Base-by-base conservation (phyloP, 92 coral and sea anemone species). In the Epizoanthus stellaris region DNA sequence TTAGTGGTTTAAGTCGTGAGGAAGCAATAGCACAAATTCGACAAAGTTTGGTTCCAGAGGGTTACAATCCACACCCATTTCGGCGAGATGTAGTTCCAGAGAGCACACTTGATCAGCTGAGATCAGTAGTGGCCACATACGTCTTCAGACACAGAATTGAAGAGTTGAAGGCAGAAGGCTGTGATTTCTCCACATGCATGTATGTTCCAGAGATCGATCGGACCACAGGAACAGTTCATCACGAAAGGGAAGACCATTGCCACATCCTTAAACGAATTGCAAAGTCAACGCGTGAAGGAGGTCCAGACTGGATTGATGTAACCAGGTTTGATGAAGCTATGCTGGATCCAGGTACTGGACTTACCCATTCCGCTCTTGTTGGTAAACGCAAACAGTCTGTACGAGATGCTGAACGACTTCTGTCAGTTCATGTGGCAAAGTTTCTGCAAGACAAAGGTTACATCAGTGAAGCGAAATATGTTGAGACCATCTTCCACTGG, bases 361-460 rank as follows among this genome's bases (percentile, higher is more conserved):
- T 92, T 2, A 92, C 95, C 2, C 81, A 13, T 1, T 88, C 93
- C 0, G 93, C 95, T 21, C 70, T 92, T 20, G 77, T 53, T 1
- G 95, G 93, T 0, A 88, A 92, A 69, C 4, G 93, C 10, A 92
- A 92, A 69, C 95, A 87, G 75, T 89, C 89, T 0, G 95, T 92
- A 1, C 88, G 68, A 11, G 91, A 91, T 86, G 95, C 95, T 0
- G 92, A 91, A 39, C 20, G 91, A 57, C 87, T 92, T 91, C 20
- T 92, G 3, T 92, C 93, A 8, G 87, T 43, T 39, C 81, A 77
- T 20, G 93, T 92, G 4, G 77, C 89, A 4, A 87, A 73, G 52
- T 92, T 89, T 19, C 75, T 89, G 49, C 9, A 14, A 5, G 83
- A 93, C 1, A 88, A 89, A 10, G 86, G 87, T 4, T 89, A 92